phyloP scores from a whole-genome alignment of 2,888 invertebrate genomes.

The Rhorus exstirpatorius region DNA sequence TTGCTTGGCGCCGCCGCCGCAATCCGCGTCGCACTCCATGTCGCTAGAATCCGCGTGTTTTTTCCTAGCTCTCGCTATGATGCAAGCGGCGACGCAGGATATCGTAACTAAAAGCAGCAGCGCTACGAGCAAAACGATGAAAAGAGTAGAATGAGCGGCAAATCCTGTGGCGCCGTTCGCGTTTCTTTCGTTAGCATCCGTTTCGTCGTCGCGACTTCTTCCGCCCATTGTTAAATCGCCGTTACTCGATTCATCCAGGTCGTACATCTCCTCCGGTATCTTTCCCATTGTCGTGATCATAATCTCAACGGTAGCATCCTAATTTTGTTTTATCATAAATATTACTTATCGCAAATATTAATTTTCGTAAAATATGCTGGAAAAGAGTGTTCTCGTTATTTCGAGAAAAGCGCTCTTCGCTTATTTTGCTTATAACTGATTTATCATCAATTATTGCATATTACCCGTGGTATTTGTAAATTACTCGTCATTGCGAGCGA shows the following conservation, averaged over 20 bases:
- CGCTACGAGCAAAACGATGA: constrained; percentile 72
- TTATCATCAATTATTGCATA: too few relatives aligned
- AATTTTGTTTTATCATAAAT: background rate
- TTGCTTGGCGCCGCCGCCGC: constrained; percentile 73
- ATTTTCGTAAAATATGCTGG: too few relatives aligned
- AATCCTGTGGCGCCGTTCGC: constrained; percentile 44
- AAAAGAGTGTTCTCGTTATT: too few relatives aligned
- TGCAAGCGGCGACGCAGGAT: constrained; percentile 78
- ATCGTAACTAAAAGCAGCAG: constrained; percentile 75
- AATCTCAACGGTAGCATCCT: constrained; percentile 77
- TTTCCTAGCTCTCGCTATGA: constrained; percentile 75
- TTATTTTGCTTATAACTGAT: too few relatives aligned
- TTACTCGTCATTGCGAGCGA: too few relatives aligned
- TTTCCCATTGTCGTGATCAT: constrained; percentile 78
- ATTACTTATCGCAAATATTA: background rate
- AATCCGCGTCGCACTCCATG: constrained; percentile 77
- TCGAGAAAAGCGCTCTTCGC: too few relatives aligned
- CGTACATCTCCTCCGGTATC: constrained; percentile 78
- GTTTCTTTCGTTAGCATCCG: constrained; percentile 7
- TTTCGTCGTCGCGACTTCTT: constrained; percentile 12
- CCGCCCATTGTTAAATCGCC: constrained; percentile 5
- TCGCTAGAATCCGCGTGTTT: constrained; percentile 70
- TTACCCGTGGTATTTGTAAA: too few relatives aligned
- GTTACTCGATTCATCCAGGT: constrained; percentile 73
- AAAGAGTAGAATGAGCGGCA: constrained; percentile 71